A percentile compares a stretch with the other conserved stretches of the same genome.
These are phyloP conservation scores for Archivesica marissinica DNA, from an alignment of 1,140 invertebrate genomes.

Conservation along the genomic window DNA sequence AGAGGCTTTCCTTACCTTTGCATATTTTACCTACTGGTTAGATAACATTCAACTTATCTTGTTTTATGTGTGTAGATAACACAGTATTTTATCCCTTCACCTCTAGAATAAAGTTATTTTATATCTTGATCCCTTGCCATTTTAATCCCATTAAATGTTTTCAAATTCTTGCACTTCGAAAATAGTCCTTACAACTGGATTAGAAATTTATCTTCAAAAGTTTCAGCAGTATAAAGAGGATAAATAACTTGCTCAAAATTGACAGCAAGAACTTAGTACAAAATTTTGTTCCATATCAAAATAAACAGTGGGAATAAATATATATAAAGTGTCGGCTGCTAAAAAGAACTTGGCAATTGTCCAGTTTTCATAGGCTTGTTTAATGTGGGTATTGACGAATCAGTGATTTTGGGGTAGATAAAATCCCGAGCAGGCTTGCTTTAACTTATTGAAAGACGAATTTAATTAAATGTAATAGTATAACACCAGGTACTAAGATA, in stretches of 20 bases:
- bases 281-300: background rate
- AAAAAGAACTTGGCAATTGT: constrained; percentile 36
- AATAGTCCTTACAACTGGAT: constrained; percentile 14
- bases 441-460: constrained; percentile 32
- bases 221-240: background rate
- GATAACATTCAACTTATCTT: background rate
- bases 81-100: constrained; percentile 7
- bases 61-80: background rate
- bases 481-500: constrained; percentile 6
- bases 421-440: constrained; percentile 33
- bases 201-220: background rate
- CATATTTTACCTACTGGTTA: background rate
- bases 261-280: background rate
- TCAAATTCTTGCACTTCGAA: background rate
- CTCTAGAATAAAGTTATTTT: constrained; percentile 2
- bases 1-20: no score
- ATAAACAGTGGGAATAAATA: constrained; percentile 14
- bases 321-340: constrained; percentile 7
- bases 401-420: constrained; percentile 48
- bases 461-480: constrained; percentile 48
- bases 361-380: constrained; percentile 41
- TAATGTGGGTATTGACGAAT: constrained; percentile 39
- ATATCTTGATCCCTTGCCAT: constrained; percentile 3
- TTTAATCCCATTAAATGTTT: background rate
- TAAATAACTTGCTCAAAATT: constrained; percentile 7